Evolutionary conservation across 2,888 invertebrate species (phyloP).

Genomic region (Caenorhabditis plicata): DNA sequence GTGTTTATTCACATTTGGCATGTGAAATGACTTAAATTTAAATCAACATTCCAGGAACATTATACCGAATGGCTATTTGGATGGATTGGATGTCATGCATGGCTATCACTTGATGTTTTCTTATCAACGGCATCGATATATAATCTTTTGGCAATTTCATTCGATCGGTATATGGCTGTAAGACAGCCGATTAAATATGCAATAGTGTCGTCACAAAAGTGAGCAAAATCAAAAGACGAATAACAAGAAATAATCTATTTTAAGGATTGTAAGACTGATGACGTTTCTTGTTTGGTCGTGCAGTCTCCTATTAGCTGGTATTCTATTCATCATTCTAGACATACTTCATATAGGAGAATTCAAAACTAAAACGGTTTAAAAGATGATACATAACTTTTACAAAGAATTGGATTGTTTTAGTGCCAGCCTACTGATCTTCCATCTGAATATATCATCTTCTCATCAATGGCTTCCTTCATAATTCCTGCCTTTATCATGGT

Average conservation of each 20-base stretch:
- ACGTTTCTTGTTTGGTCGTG: constrained; percentile 80
- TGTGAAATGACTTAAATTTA: background rate
- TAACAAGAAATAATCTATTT: background rate
- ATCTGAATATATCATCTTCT: constrained; percentile 58
- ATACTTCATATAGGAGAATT: background rate
- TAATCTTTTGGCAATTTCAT: constrained; percentile 89
- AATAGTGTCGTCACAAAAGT: constrained; percentile 73
- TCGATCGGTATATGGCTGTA: constrained; percentile 86
- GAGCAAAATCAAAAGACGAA: background rate
- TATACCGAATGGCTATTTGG: constrained; percentile 91
- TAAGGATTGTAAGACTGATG: constrained; percentile 56
- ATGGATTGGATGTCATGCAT: constrained; percentile 88
- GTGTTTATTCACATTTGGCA: no score
- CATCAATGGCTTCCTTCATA: constrained; percentile 62
- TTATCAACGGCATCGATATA: constrained; percentile 95
- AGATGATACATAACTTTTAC: background rate
- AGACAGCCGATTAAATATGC: constrained; percentile 93
- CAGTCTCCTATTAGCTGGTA: constrained; percentile 91
- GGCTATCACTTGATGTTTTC: constrained; percentile 96
- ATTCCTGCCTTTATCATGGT: constrained; percentile 62
- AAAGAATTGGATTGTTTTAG: constrained; percentile 6
- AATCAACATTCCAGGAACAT: constrained; percentile 51
- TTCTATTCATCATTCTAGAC: constrained; percentile 90
- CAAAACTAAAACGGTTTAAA: background rate
- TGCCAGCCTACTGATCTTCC: constrained; percentile 57